A percentile compares a stretch with the other conserved stretches of the same genome.
These are phyloP conservation scores for Cacatua alba DNA, from an alignment of 2,113 vertebrate genomes.

Conservation along the genomic window DNA sequence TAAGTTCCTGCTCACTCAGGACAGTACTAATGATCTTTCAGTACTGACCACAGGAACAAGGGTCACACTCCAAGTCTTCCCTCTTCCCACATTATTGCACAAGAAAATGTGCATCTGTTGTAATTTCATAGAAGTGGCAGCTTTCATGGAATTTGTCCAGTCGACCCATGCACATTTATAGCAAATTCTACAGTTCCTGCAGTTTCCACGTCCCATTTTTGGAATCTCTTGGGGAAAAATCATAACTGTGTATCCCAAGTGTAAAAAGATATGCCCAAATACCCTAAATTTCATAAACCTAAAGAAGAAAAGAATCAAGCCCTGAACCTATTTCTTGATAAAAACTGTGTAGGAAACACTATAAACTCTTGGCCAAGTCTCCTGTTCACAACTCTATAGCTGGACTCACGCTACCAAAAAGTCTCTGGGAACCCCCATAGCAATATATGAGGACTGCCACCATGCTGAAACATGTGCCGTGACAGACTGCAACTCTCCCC, in stretches of 20 bases:
- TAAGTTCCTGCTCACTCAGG: not conserved
- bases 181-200: not conserved
- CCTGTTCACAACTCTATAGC: not conserved
- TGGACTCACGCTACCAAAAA: not conserved
- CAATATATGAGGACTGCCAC: not conserved
- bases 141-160: not conserved
- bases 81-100: not conserved
- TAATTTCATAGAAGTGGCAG: not conserved
- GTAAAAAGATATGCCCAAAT: not conserved
- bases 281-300: not conserved
- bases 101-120: not conserved
- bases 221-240: not conserved
- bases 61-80: not conserved
- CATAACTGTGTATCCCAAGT: not conserved
- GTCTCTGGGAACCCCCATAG: too few species aligned
- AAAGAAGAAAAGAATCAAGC: not conserved
- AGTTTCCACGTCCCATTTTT: not conserved
- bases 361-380: not conserved
- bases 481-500: not conserved
- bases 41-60: not conserved
- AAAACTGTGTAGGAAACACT: not conserved
- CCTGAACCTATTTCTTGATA: not conserved
- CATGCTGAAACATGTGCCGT: too few species aligned
- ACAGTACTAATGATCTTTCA: not conserved
- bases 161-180: not conserved